A percentile compares a stretch with the other conserved stretches of the same genome.
phyloP scores from a whole-genome alignment of 1,140 invertebrate species.

The Drosophila pandora region DNA sequence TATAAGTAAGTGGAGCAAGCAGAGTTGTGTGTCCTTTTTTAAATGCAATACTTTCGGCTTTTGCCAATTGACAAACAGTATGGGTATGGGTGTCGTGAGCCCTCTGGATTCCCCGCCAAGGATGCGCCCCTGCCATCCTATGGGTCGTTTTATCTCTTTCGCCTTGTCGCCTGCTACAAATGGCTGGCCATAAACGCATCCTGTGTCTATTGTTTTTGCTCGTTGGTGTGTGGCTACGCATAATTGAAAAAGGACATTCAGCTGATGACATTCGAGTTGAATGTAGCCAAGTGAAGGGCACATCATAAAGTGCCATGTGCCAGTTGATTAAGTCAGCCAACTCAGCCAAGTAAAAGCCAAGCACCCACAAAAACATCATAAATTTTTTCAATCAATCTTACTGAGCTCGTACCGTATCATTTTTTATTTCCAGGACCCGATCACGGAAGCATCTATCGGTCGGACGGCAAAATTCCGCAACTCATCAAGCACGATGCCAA shows the following conservation, averaged over 20 bases:
- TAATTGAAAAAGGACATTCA: slow-evolving; percentile 81
- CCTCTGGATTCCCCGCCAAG: slow-evolving; percentile 16
- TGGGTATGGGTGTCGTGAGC: slow-evolving; percentile 27
- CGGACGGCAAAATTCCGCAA: slow-evolving; percentile 57
- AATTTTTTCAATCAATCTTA: slow-evolving; percentile 49
- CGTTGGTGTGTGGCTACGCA: slow-evolving; percentile 73
- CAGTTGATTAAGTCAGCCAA: slow-evolving; percentile 71
- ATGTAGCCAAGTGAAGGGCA: slow-evolving; percentile 55
- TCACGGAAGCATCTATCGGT: slow-evolving; percentile 69
- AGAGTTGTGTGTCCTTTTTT: slow-evolving; percentile 50
- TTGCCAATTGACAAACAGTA: slow-evolving; percentile 70
- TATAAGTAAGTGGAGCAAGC: slow-evolving; percentile 74
- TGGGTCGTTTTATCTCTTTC: slow-evolving; percentile 51
- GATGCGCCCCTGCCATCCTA: neutral
- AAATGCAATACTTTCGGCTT: slow-evolving; percentile 58
- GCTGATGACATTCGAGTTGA: slow-evolving; percentile 57
- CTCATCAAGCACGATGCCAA: slow-evolving; percentile 72
- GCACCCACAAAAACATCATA: slow-evolving; percentile 31
- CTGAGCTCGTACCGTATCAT: slow-evolving; percentile 4
- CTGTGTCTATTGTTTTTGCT: slow-evolving; percentile 81
- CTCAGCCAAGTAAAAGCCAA: slow-evolving; percentile 38
- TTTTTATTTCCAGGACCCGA: slow-evolving; percentile 55
- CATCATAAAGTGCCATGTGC: slow-evolving; percentile 56
- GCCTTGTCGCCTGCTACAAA: slow-evolving; percentile 67
- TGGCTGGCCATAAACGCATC: slow-evolving; percentile 79